Conservation (phyloP, 2,113 vertebrate species). For the Sciurus niger region DNA sequence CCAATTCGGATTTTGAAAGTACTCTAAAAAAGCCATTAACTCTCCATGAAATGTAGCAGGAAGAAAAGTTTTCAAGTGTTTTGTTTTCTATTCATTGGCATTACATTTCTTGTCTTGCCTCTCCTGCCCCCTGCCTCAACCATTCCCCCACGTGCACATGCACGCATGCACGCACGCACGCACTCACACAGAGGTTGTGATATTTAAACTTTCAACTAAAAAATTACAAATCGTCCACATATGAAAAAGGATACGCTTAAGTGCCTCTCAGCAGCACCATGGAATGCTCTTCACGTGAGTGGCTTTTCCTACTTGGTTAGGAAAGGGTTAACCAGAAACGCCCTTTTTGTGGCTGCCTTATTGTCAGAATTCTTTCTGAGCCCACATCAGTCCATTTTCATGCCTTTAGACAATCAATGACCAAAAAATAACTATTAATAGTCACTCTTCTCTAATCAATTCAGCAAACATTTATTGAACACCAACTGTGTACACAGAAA, state of each 20-base stretch:
- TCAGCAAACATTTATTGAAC: constrained; percentile 78
- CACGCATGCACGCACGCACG: not conserved
- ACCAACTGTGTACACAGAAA: constrained; percentile 52
- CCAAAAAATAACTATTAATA: constrained; percentile 71
- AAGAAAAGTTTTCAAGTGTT: constrained; percentile 85
- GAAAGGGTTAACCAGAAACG: constrained; percentile 71
- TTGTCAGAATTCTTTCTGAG: constrained; percentile 72
- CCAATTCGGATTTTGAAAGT: constrained; percentile 82
- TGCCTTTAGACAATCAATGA: constrained; percentile 65
- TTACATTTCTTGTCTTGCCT: constrained; percentile 79
- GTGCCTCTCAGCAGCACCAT: not conserved
- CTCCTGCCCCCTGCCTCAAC: constrained; percentile 61
- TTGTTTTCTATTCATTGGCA: constrained; percentile 82
- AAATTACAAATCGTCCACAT: not conserved
- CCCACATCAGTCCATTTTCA: constrained; percentile 56
- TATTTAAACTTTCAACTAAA: constrained; percentile 47
- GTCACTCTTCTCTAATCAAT: constrained; percentile 61
- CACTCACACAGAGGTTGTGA: not conserved
- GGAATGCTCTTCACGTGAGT: not conserved
- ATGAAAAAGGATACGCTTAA: constrained; percentile 32
- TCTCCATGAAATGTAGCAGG: constrained; percentile 83
- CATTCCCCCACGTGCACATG: not conserved
- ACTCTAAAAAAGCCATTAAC: constrained; percentile 82
- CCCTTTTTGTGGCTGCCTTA: constrained; percentile 59
- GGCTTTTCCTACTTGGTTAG: constrained; percentile 47